Conservation (phyloP, 2,797 vertebrate species). For the Tokudaia muenninki region DNA sequence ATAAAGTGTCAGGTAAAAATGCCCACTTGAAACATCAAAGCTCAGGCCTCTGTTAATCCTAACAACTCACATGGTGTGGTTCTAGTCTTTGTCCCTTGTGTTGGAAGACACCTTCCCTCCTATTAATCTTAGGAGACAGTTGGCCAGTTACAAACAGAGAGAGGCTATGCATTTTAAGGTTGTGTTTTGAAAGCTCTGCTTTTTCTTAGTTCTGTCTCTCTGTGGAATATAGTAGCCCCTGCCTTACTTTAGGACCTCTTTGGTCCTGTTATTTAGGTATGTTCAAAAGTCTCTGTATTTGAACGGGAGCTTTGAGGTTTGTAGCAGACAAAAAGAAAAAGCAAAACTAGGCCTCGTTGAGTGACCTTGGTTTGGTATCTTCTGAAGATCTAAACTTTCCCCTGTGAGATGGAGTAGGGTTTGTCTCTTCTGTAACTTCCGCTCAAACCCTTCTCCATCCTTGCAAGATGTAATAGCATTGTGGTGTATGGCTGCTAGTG, state of each 20-base stretch:
- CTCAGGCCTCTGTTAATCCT: constrained; percentile 27
- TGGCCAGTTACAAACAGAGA: neutral
- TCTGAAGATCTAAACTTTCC: constrained; percentile 54
- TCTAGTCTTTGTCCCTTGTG: neutral
- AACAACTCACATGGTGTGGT: neutral
- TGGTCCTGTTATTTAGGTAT: constrained; percentile 72
- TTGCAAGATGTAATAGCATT: neutral
- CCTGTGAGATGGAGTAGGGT: constrained; percentile 23
- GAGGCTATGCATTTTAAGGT: constrained; percentile 30
- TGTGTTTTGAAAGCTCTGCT: neutral
- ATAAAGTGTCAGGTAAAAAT: neutral
- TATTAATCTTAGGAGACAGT: constrained; percentile 16
- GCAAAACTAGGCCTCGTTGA: constrained; percentile 69
- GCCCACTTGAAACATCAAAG: neutral
- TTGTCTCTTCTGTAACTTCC: neutral
- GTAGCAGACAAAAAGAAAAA: constrained; percentile 35
- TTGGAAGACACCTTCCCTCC: constrained; percentile 23
- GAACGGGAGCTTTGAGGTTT: constrained; percentile 74
- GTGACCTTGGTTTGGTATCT: constrained; percentile 65
- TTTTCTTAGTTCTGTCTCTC: constrained; percentile 37
- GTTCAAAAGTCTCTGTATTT: constrained; percentile 76
- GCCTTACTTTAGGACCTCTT: constrained; percentile 70
- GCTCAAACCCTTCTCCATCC: constrained; percentile 1
- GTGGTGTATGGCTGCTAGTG: neutral
- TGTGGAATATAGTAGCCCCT: constrained; percentile 50